A percentile compares a stretch with the other conserved stretches of the same genome.
These are phyloP conservation scores for Tanypteryx hageni DNA, from an alignment of 2,888 invertebrate species.

Conservation along the genomic window DNA sequence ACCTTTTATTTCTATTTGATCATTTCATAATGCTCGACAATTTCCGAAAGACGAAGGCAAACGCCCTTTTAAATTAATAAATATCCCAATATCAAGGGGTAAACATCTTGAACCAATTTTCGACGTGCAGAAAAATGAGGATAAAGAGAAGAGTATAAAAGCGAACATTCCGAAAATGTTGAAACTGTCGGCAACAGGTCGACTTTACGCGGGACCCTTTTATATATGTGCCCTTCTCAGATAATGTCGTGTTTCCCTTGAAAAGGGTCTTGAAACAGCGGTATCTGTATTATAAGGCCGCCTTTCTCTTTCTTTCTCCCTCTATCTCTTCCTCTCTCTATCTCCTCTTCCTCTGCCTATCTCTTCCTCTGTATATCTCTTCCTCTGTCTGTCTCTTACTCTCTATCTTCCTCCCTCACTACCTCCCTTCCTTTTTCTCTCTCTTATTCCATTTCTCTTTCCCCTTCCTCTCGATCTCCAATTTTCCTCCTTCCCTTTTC, in stretches of 20 bases:
- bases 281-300: not conserved
- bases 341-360: not conserved
- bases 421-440: not conserved
- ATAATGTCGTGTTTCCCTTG: not conserved
- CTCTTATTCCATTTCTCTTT: not conserved
- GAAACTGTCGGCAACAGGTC: constrained; percentile 56
- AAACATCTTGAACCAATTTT: not conserved
- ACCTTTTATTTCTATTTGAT: too few relatives aligned
- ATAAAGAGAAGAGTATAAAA: not conserved
- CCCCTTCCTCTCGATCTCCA: not conserved
- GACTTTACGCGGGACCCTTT: not conserved
- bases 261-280: not conserved
- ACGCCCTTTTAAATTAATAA: too few relatives aligned
- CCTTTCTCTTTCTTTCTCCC: not conserved
- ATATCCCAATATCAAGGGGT: not conserved
- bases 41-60: too few relatives aligned
- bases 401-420: not conserved
- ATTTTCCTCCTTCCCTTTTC: not conserved
- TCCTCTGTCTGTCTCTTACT: not conserved
- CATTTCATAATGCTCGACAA: too few relatives aligned
- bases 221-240: not conserved
- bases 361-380: not conserved
- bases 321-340: not conserved
- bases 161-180: constrained; percentile 22
- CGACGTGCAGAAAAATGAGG: not conserved